A percentile compares a stretch with the other conserved stretches of the same genome.
phyloP scores from a whole-genome alignment of 2,888 invertebrate species.

The Oconnorella tubifera region DNA sequence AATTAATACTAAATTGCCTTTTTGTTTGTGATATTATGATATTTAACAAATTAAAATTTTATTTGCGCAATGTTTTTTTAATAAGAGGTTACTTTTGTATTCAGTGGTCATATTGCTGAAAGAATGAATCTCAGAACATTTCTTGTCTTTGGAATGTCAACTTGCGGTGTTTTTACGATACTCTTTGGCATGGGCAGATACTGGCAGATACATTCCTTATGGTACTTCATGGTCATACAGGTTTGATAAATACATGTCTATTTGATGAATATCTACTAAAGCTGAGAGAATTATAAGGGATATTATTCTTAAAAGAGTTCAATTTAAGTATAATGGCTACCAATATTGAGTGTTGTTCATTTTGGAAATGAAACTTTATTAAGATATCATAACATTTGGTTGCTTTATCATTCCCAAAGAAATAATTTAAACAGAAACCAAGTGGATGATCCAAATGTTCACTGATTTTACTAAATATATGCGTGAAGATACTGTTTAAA shows the following conservation, averaged over 20 bases:
- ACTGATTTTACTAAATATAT: no score
- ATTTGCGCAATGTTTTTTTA: neutral
- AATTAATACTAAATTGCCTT: neutral
- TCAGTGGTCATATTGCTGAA: constrained; percentile 86
- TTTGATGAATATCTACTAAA: neutral
- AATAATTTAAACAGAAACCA: no score
- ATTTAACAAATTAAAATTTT: neutral
- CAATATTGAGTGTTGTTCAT: no score
- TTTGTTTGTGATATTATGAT: neutral
- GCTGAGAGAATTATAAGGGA: neutral
- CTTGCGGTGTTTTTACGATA: constrained; percentile 80
- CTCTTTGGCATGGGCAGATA: constrained; percentile 82
- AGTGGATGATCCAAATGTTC: no score
- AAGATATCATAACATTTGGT: no score
- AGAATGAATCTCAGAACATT: constrained; percentile 85
- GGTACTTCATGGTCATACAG: constrained; percentile 81
- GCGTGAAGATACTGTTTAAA: no score
- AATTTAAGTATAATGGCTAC: neutral
- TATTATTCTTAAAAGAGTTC: neutral
- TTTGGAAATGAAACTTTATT: no score
- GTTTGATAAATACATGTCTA: constrained; percentile 49
- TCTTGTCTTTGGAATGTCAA: constrained; percentile 82
- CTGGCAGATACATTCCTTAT: constrained; percentile 74
- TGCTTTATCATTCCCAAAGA: no score
- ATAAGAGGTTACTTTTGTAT: no score